Evolutionary conservation across 1,140 invertebrate genomes (phyloP).

Genomic region (Caenorhabditis remanei): DNA sequence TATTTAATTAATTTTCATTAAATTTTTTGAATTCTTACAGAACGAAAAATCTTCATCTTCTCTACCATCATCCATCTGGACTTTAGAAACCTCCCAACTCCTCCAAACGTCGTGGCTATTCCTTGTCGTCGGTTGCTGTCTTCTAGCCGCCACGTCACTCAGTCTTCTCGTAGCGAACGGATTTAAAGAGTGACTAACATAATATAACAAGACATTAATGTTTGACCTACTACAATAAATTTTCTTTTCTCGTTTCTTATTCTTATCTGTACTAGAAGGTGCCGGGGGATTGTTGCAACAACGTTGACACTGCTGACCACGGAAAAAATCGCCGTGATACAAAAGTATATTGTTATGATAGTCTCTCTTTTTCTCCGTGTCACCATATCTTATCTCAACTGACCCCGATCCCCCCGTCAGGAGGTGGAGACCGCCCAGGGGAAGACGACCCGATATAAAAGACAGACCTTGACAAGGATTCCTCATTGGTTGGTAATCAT

Average conservation of each 20-base stretch:
- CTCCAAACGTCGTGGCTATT: constrained; percentile 2
- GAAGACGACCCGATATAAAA: neutral
- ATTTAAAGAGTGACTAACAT: constrained; percentile 29
- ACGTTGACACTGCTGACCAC: neutral
- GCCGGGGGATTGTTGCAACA: no score
- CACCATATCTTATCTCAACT: constrained; percentile 23
- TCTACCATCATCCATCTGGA: neutral
- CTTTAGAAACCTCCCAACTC: neutral
- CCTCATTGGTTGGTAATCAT: neutral
- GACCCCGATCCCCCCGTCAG: neutral
- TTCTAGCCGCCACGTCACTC: neutral
- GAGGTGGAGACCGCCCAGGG: neutral
- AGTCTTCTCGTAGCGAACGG: neutral
- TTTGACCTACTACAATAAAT: constrained; percentile 8
- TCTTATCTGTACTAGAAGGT: neutral
- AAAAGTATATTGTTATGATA: constrained; percentile 40
- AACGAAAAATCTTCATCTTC: neutral
- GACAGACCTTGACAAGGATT: neutral
- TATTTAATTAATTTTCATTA: no score
- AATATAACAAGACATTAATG: neutral
- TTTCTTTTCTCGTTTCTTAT: neutral
- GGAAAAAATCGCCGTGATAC: neutral
- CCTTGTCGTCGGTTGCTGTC: neutral
- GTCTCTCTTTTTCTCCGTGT: neutral
- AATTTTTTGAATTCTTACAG: no score